A percentile compares a stretch with the other conserved stretches of the same genome.
Evolutionary conservation across 2,888 invertebrate species (phyloP).

Genomic region (Lamellibrachia columna): DNA sequence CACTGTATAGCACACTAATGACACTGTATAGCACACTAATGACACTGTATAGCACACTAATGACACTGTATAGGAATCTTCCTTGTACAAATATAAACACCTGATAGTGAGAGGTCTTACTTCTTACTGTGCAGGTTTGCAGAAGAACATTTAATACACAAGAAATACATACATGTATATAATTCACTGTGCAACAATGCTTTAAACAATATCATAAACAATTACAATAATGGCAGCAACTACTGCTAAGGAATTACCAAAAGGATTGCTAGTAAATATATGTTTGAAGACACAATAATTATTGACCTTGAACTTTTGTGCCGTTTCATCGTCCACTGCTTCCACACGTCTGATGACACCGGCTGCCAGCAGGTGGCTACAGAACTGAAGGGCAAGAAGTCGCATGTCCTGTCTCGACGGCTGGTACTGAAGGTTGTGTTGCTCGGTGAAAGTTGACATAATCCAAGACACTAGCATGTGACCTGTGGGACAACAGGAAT

Average conservation of each 20-base stretch:
- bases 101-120: not conserved
- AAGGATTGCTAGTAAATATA: not conserved
- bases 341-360: slow-evolving; percentile 74
- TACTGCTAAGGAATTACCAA: not conserved
- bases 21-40: too few species aligned
- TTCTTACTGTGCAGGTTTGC: not conserved
- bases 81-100: not conserved
- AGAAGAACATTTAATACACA: not conserved
- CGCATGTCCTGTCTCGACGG: slow-evolving; percentile 77
- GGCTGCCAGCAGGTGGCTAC: slow-evolving; percentile 85
- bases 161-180: not conserved
- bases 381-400: slow-evolving; percentile 80
- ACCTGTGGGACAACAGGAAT: slow-evolving; percentile 71
- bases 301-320: not conserved
- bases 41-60: too few species aligned
- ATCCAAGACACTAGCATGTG: slow-evolving; percentile 93
- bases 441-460: slow-evolving; percentile 79
- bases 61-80: not conserved
- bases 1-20: too few species aligned
- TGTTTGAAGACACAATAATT: not conserved
- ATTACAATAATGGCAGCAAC: too few species aligned
- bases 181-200: not conserved
- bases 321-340: slow-evolving; percentile 13
- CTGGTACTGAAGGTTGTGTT: slow-evolving; percentile 73
- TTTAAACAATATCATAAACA: too few species aligned